Evolutionary conservation across 2,888 invertebrate species (phyloP), one percentile per base, ranked within the genome.

Genomic region (Athripsodes cinereus): DNA sequence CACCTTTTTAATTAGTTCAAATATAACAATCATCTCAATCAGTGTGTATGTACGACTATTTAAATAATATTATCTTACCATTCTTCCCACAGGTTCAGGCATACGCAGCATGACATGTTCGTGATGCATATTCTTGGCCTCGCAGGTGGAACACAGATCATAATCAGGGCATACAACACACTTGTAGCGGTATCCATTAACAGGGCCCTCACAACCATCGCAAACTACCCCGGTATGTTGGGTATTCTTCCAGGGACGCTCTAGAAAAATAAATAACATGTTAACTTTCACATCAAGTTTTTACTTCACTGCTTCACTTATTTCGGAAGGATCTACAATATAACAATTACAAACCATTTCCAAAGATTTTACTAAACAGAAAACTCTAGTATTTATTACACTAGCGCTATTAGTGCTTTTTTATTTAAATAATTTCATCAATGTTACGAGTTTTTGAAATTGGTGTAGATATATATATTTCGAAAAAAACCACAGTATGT

Each of bases 111-210:
- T 90, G 67, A 85, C 81, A 70, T 95, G 94, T 31, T 90, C 83
- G 0, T 82, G 69, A 70, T 95, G 94, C 52, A 78, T 67, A 21
- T 84, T 81, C 5, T 79, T 75, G 0, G 74, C 70, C 71, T 93
- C 91, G 69, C 95, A 95, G 1, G 69, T 69, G n/a, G 77, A 71
- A 70, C 95, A 96, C 54, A 95, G 78, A 71, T 95, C 94, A 69
- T 75, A 95, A 70, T 95, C 86, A 0, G 80, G 73, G 66, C 95
- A 96, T 55, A 84, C 78, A 16, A 88, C 72, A 68, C 95, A 96
- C 72, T 92, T 94, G 79, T 90, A 95, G 13, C 95, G 86, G 66
- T 83, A 86, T 0, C 93, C 94, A n/a, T 73, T 66, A 5, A 94
- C 78, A 0, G 74, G 68, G 0, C 71, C 68, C 0, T 87, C 77